Base-by-base conservation (phyloP, 2,113 vertebrate genomes). In the Eurystomus gularis region DNA sequence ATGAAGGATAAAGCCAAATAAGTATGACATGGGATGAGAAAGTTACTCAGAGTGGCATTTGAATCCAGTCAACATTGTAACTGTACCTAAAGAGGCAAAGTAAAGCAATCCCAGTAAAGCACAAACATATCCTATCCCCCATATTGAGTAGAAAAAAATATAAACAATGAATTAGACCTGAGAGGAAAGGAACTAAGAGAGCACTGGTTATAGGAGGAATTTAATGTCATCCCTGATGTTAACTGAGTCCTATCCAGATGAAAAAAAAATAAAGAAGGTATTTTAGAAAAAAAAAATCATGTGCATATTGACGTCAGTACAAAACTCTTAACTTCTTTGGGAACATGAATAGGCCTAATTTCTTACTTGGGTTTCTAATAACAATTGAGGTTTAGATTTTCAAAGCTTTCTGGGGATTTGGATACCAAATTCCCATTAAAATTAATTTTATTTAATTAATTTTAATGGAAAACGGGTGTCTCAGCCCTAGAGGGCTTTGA, bases 301-400 rank as follows among this genome's bases (percentile, higher is more conserved):
- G 16, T 23, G 11, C 18, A 10, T 60, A 60, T 49, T 84, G 77
- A 85, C 0, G 0, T 93, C 69, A 96, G 15, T 58, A 37, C 8
- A 86, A 85, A 89, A 52, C 24, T 91, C 28, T 49, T 94, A 48
- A 73, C 37, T 75, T 91, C 28, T 90, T 73, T 75, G 51, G 48
- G 55, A 86, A 86, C 26, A 60, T 46, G 60, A 92, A 68, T 49
- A 90, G 39, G 12, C 40, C 65, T 88, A 23, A 90, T 89, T 92
- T 96, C 39, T 82, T 92, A 40, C 39, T 86, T 54, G 46, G 16
- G 40, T 70, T 96, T 93, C 40, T 94, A 75, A 44, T 72, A 92
- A 86, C 57, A 87, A 39, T 29, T 71, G 64, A 84, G 24, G 26
- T 78, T 86, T 92, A 64, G 33, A 52, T 95, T 96, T 91, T 91